Percentiles rank a stretch among this genome's conserved stretches.
These are phyloP conservation scores for Halichoerus grypus DNA, from an alignment of 2,113 vertebrate species.

Conservation along the genomic window DNA sequence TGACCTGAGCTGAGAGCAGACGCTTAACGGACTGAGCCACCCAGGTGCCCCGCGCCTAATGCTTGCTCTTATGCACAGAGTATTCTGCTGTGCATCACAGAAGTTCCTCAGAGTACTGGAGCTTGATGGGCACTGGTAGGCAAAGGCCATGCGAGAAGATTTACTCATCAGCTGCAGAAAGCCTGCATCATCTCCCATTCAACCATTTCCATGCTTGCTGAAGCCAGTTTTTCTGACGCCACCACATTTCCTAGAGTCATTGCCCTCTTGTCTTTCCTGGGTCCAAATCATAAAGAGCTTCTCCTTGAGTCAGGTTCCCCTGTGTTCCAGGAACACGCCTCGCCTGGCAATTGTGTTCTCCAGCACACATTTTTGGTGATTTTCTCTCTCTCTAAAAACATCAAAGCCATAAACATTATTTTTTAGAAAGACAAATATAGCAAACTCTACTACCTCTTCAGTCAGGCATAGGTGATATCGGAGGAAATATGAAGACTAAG, in stretches of 20 bases:
- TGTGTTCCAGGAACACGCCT: background rate
- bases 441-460: background rate
- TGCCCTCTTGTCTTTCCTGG: background rate
- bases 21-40: background rate
- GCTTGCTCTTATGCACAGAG: background rate
- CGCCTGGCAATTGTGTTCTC: background rate
- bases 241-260: background rate
- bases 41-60: background rate
- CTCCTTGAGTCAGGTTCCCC: background rate
- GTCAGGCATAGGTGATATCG: background rate
- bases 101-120: background rate
- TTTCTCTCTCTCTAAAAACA: background rate
- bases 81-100: background rate
- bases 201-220: background rate
- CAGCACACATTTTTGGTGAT: conserved; percentile 15
- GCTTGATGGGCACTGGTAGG: background rate
- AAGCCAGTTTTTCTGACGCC: background rate
- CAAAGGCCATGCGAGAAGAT: background rate
- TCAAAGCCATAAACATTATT: background rate
- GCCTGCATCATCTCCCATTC: background rate
- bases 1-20: too few relatives aligned
- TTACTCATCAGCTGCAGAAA: background rate
- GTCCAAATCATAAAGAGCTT: background rate
- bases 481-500: background rate
- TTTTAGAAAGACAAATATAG: background rate